Evolutionary conservation across 64 coral and sea anemone genomes (phyloP).

Genomic region (Platygyra sinensis): DNA sequence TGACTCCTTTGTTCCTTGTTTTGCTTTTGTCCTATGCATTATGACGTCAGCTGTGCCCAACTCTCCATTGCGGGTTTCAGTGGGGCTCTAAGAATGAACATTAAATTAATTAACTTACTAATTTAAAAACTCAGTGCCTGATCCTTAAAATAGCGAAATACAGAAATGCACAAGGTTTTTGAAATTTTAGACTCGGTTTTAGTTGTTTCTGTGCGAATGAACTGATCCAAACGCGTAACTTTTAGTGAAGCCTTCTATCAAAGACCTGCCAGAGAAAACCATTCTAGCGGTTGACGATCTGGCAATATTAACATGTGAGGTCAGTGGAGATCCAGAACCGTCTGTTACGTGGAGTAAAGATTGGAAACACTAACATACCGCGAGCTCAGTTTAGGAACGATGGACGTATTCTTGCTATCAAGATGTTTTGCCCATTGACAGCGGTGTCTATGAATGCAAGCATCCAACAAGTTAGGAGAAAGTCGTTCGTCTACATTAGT

Average conservation of each 20-base stretch:
- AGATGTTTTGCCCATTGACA: background rate
- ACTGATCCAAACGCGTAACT: too few species aligned
- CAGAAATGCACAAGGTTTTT: too few species aligned
- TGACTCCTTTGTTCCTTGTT: too few species aligned
- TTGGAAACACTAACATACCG: background rate
- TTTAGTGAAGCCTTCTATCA: background rate
- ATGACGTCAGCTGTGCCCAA: too few species aligned
- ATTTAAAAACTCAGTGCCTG: too few species aligned
- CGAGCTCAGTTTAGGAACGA: background rate
- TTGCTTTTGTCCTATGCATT: too few species aligned
- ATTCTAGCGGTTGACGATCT: background rate
- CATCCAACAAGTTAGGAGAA: conserved; percentile 11
- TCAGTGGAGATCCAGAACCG: background rate
- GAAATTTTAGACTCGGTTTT: too few species aligned
- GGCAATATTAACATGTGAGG: background rate
- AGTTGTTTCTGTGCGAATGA: too few species aligned
- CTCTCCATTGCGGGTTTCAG: too few species aligned
- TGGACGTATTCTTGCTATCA: background rate
- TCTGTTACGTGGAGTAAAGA: background rate
- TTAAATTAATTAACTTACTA: too few species aligned
- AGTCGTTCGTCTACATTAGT: background rate
- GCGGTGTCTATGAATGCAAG: background rate
- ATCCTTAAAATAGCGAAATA: too few species aligned
- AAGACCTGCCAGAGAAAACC: background rate
- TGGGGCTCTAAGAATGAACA: too few species aligned